Evolutionary conservation across 2,113 vertebrate genomes (phyloP), one percentile per base, ranked within the genome.

Genomic region (Erythrocercus mccallii): DNA sequence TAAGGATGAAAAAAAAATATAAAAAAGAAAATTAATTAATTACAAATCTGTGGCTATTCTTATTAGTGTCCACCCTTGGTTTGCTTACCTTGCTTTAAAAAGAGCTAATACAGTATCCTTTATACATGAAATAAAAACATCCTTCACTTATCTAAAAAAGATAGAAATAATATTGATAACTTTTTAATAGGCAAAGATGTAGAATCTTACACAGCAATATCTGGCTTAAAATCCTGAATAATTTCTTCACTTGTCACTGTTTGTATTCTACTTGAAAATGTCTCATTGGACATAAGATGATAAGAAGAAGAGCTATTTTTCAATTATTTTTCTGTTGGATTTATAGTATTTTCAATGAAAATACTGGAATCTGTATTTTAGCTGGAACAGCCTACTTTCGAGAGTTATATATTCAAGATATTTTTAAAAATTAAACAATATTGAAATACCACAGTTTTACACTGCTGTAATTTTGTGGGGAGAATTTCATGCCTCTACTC

Each of bases 161-260:
- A 44, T 13, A 77, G 60, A 88, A 92, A 86, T 89, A 89, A 86
- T 84, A 89, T 40, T 80, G n/a, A 30, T 64, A 74, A 33, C 18
- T 95, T 97, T 94, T 94, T 95, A 96, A 93, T 73, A 92, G 24
- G 35, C 71, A 93, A 72, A 84, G 64, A 92, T 89, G n/a, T 73
- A 83, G 18, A 97, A 72, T 73, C 21, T 96, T 91, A 87, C 31
- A 78, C 8, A 84, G 18, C 11, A 95, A 50, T 22, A 92, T 40
- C 57, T 35, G 90, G 22, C 40, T 96, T 94, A 95, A 96, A 96
- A 97, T 64, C 71, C 48, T 92, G 95, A 96, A 51, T 82, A 60
- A 96, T 62, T 30, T 85, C 28, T 95, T 91, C 65, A 87, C 81
- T 94, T 97, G 47, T 96, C 51, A 3, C 77, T 94, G 37, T 90